Conservation (phyloP, 2,888 invertebrate species). For the Muscina levida region DNA sequence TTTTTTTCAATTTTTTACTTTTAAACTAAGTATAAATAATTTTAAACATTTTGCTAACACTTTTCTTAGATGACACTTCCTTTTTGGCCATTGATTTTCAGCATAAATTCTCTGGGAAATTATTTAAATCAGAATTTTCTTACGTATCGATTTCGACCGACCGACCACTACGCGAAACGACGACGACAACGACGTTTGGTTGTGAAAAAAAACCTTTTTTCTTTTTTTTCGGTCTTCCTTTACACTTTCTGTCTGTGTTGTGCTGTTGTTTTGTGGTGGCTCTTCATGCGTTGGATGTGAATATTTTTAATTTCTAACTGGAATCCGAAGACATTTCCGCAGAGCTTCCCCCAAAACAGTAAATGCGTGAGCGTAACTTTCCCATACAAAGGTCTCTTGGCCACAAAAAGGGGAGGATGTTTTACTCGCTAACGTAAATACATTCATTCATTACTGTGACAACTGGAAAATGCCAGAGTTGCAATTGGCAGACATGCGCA, state of each 20-base stretch:
- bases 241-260: constrained; percentile 45
- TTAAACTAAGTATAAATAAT: no score
- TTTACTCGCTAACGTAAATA: constrained; percentile 30
- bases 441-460: constrained; percentile 64
- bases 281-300: constrained; percentile 38
- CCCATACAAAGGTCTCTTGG: constrained; percentile 48
- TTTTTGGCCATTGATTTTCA: constrained; percentile 62
- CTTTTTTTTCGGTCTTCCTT: constrained; percentile 56
- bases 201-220: constrained; percentile 56
- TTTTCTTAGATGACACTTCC: constrained; percentile 76
- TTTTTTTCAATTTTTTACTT: no score
- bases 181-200: constrained; percentile 19
- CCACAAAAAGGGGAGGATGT: not conserved
- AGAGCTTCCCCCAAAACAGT: constrained; percentile 15
- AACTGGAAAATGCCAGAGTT: constrained; percentile 52
- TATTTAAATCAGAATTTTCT: constrained; percentile 63
- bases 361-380: constrained; percentile 65
- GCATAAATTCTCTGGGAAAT: constrained; percentile 27
- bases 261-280: constrained; percentile 23
- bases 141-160: constrained; percentile 77
- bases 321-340: constrained; percentile 35
- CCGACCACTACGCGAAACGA: constrained; percentile 48
- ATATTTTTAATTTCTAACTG: constrained; percentile 55
- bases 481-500: constrained; percentile 52
- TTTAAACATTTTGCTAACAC: constrained; percentile 75